Base-by-base conservation (phyloP, 2,888 invertebrate species). In the Aproaerema taeniolella region DNA sequence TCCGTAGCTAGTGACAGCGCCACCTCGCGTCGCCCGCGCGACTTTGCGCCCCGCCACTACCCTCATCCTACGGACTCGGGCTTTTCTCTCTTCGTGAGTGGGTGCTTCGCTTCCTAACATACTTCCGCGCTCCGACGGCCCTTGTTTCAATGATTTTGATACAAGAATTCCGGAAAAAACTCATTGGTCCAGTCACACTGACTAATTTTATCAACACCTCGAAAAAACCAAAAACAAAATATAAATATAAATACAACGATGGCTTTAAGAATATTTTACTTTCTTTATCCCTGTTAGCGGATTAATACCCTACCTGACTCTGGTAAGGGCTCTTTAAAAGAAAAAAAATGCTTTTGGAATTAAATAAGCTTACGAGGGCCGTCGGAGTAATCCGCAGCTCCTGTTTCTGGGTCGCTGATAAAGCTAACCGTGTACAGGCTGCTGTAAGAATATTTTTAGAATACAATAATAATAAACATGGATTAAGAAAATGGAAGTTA, bases 31-130 rank as follows among this genome's bases (percentile, higher is more conserved):
- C 82, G 81, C 60, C 68, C 73, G 55, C 76, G 78, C 54, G 79
- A 79, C 61, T 67, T 67, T 58, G 59, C 70, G 57, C 74, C 81
- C 51, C 74, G 75, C 49, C 60, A 60, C 67, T 77, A 77, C 68
- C 77, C 74, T 49, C 71, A 73, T 53, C 71, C 77, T 49, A 69
- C 71, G 54, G 82, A 85, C 59, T 68, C 71, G 54, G 77, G 80
- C 75, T 82, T 80, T 82, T 85, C 85, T 69, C 81, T 86, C 64
- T 85, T 83, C 75, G 85, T 86, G 85, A 86, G 86, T 85, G 82
- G 83, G 83, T 70, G 85, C 85, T 85, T 83, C 47, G 85, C 85
- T 86, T 83, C 62, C 77, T 85, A 85, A 85, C 82, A 75, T 59
- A 48, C 69, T 73, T 67, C 68, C 55, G 70, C 64, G 48, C 49